A percentile compares a stretch with the other conserved stretches of the same genome.
These are phyloP conservation scores for Drosophila nigrodunni DNA, from an alignment of 1,140 invertebrate species.

Conservation along the genomic window DNA sequence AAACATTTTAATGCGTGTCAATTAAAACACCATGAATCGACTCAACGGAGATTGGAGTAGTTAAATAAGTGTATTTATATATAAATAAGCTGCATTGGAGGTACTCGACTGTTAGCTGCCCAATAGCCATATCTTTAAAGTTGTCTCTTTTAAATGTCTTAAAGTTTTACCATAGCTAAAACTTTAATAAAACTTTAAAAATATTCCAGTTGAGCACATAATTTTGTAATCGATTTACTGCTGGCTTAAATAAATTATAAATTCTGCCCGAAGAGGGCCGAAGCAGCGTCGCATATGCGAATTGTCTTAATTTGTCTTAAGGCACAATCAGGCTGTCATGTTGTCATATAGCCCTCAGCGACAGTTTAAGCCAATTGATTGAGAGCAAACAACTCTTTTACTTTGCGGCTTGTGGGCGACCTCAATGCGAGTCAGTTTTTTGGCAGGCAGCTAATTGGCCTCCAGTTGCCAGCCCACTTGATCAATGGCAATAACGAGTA, in stretches of 20 bases:
- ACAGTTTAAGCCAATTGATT: conserved; percentile 33
- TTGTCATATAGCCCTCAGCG: conserved; percentile 25
- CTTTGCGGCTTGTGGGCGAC: conserved; percentile 30
- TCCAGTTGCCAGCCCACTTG: conserved; percentile 37
- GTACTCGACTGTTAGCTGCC: too few species aligned
- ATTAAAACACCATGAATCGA: conserved; percentile 49
- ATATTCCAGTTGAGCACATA: neutral
- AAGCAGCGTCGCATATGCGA: neutral
- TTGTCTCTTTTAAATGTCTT: too few species aligned
- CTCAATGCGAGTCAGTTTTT: conserved; percentile 10
- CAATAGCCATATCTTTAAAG: too few species aligned
- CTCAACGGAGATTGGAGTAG: neutral
- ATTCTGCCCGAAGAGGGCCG: neutral
- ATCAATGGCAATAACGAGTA: conserved; percentile 42
- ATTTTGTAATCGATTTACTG: neutral
- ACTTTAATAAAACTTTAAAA: too few species aligned
- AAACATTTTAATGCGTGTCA: conserved; percentile 68
- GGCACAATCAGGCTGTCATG: conserved; percentile 24
- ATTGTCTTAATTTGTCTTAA: conserved; percentile 19
- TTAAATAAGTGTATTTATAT: too few species aligned
- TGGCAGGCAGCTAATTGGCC: conserved; percentile 34
- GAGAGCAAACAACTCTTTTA: conserved; percentile 10
- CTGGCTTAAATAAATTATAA: conserved; percentile 3
- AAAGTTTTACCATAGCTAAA: too few species aligned
- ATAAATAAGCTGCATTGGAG: too few species aligned